A percentile compares a stretch with the other conserved stretches of the same genome.
Conservation (phyloP, 2,888 invertebrate genomes). For the Trilocha varians region DNA sequence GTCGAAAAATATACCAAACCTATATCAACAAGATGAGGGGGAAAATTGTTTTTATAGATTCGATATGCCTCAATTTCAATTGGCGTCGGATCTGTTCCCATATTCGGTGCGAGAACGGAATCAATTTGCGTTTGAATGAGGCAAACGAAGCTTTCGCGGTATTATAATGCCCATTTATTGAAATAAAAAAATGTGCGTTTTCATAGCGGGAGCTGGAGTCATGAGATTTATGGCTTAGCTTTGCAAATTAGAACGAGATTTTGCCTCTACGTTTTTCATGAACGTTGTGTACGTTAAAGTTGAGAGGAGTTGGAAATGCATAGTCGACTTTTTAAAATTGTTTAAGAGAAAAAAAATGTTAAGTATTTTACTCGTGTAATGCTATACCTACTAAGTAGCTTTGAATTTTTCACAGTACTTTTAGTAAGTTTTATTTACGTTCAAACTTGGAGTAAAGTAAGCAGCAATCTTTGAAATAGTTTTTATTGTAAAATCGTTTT, state of each 20-base stretch:
- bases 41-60: constrained; percentile 69
- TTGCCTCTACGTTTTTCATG: not conserved
- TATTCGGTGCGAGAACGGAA: constrained; percentile 40
- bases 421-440: too few relatives aligned
- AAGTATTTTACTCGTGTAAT: too few relatives aligned
- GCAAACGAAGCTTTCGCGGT: constrained; percentile 25
- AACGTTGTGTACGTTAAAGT: not conserved
- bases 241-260: not conserved
- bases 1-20: constrained; percentile 46
- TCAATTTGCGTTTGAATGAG: constrained; percentile 56
- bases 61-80: constrained; percentile 67
- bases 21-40: constrained; percentile 51
- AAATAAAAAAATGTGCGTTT: constrained; percentile 20
- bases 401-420: too few relatives aligned
- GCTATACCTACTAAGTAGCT: too few relatives aligned
- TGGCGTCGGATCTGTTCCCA: constrained; percentile 48
- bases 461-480: too few relatives aligned
- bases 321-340: too few relatives aligned
- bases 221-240: constrained; percentile 2
- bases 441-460: too few relatives aligned
- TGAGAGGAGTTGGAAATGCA: not conserved
- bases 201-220: not conserved
- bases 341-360: too few relatives aligned
- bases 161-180: constrained; percentile 42
- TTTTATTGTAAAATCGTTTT: too few relatives aligned